These are phyloP conservation scores for Conchocele bisecta DNA, from an alignment of 2,888 invertebrate genomes.

Conservation along the genomic window DNA sequence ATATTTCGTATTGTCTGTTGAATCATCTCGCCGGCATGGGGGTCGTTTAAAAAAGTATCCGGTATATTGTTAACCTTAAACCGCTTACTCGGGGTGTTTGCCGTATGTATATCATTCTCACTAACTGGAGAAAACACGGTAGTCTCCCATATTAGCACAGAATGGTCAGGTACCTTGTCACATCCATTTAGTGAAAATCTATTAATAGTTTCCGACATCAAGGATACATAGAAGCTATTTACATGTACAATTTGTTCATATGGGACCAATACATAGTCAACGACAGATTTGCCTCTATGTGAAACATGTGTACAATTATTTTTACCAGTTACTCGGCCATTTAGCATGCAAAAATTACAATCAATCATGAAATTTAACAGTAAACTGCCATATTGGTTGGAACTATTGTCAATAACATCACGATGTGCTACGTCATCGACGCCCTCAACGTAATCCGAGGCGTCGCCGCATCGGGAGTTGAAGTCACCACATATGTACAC, in stretches of 20 bases:
- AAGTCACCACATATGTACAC: slow-evolving; percentile 24
- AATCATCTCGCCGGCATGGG: no score
- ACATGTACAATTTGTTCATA: not conserved
- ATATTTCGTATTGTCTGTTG: no score
- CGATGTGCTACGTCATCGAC: slow-evolving; percentile 18
- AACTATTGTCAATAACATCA: slow-evolving; percentile 7
- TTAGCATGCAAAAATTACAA: slow-evolving; percentile 14
- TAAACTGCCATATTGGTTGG: slow-evolving; percentile 18
- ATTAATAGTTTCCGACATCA: not conserved
- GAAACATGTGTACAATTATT: slow-evolving; percentile 3
- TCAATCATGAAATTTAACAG: slow-evolving; percentile 15
- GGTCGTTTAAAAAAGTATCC: no score
- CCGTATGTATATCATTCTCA: no score
- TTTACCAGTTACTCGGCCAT: slow-evolving; percentile 7
- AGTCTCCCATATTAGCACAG: not conserved
- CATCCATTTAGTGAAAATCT: not conserved
- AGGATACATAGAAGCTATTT: not conserved
- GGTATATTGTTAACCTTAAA: no score
- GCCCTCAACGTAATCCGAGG: slow-evolving; percentile 18
- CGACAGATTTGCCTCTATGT: not conserved
- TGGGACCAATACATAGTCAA: not conserved
- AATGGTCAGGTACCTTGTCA: not conserved
- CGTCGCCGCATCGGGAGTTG: slow-evolving; percentile 9
- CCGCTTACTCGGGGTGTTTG: no score
- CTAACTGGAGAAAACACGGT: no score